Evolutionary conservation across 2,888 invertebrate species (phyloP), one percentile per base, ranked within the genome.

Genomic region (Dicycla oo): DNA sequence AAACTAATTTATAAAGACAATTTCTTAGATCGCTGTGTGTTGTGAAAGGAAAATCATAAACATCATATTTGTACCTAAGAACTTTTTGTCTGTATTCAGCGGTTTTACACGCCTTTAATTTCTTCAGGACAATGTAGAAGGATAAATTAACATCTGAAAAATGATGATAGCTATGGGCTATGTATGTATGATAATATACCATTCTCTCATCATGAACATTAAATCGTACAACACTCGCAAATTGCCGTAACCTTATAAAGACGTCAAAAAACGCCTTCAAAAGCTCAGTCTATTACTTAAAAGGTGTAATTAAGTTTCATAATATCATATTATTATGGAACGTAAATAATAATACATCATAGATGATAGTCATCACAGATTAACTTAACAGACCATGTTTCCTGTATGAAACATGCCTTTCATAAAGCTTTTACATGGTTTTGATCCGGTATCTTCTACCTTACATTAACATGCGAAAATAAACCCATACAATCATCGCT

Each of bases 291-390:
- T 56, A 53, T 51, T 62, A 65, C 65, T 18, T 71, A 64, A 78
- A 72, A 68, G 58, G 18, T 69, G 57, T 69, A 82, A 82, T 84
- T 82, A 84, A 78, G 60, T 66, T 69, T 49, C 18, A 75, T 78
- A 85, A 75, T 75, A 87, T 80, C 72, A 65, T 75, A 70, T 71
- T 80, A 84, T 78, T 80, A 80, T 62, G 26, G n/a, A n/a, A 63
- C 70, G 83, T 57, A 45, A 23, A 78, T 71, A 80, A 84, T 78
- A 83, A 85, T 65, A 66, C 64, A 71, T 82, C 65, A 70, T 40
- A 34, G 13, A 13, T 20, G 83, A 83, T 82, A 84, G 45, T 47
- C 11, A 83, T 84, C 83, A 38, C 20, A 47, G 20, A 74, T 69
- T 58, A 74, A 64, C 23, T 84, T 69, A 78, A 66, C 81, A 38